These are phyloP conservation scores for Urocyon cinereoargenteus DNA, from an alignment of 2,797 vertebrate genomes.

Conservation along the genomic window DNA sequence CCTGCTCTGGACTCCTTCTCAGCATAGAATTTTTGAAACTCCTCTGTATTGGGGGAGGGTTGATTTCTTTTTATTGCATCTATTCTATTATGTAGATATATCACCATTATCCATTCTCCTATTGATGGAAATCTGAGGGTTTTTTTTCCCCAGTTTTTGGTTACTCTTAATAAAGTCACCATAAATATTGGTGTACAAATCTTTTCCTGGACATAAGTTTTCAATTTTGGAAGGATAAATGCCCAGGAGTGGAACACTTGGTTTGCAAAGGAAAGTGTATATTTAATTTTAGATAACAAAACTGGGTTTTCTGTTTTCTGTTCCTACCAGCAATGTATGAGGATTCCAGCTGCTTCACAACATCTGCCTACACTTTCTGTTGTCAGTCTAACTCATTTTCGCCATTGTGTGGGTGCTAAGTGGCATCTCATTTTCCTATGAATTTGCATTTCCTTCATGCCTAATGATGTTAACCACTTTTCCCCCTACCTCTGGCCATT, in stretches of 20 bases:
- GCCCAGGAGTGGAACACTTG: not conserved
- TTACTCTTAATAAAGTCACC: not conserved
- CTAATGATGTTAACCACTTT: not conserved
- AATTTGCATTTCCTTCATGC: not conserved
- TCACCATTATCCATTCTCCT: not conserved
- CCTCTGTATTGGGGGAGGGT: not conserved
- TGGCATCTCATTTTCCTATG: not conserved
- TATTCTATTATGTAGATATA: not conserved
- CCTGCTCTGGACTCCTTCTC: not conserved
- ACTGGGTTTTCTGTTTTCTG: not conserved
- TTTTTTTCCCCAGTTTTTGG: not conserved
- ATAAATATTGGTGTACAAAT: not conserved
- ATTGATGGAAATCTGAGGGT: not conserved
- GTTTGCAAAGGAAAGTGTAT: not conserved
- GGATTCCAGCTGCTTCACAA: not conserved
- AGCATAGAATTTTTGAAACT: not conserved
- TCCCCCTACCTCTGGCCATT: not conserved
- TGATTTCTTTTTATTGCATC: not conserved
- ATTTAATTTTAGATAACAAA: conserved; percentile 21
- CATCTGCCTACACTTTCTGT: not conserved
- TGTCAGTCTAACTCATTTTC: not conserved
- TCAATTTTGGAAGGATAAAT: not conserved
- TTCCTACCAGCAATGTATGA: not conserved
- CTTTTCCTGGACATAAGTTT: not conserved
- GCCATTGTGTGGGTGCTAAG: not conserved